phyloP scores from a whole-genome alignment of 2,797 vertebrate species.

The Crocodylus rhombifer region DNA sequence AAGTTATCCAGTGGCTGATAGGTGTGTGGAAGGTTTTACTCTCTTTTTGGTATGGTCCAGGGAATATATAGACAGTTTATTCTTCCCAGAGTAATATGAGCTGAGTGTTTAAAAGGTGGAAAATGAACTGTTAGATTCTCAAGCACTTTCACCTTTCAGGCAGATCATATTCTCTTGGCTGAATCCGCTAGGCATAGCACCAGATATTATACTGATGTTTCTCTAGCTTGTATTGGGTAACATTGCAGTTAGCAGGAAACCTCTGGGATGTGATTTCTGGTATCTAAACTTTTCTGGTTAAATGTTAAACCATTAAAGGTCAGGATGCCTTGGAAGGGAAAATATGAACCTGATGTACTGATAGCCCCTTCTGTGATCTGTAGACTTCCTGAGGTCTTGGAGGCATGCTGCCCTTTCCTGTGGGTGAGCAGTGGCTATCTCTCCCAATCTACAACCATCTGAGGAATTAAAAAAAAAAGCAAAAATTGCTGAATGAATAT shows the following conservation, averaged over 20 bases:
- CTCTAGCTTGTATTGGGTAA: rapidly evolving
- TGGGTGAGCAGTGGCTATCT: rapidly evolving
- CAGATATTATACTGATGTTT: rapidly evolving
- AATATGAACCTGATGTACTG: not conserved
- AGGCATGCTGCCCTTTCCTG: rapidly evolving
- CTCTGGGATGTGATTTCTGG: rapidly evolving
- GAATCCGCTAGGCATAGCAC: rapidly evolving
- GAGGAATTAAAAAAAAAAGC: not conserved
- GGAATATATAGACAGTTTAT: rapidly evolving
- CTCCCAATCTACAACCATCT: not conserved
- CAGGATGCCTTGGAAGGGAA: not conserved
- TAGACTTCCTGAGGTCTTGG: not conserved
- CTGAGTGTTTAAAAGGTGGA: not conserved
- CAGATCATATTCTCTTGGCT: not conserved
- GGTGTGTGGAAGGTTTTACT: not conserved
- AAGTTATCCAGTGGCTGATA: not conserved
- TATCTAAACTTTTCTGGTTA: rapidly evolving
- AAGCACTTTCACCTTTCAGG: rapidly evolving
- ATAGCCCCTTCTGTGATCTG: rapidly evolving
- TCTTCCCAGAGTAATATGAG: not conserved
- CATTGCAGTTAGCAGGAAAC: not conserved
- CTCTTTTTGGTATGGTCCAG: not conserved
- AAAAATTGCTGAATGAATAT: not conserved
- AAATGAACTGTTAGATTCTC: rapidly evolving
- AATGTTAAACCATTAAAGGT: not conserved